Evolutionary conservation across 2,113 vertebrate genomes (phyloP).

Genomic region (Prietella phreatophila): DNA sequence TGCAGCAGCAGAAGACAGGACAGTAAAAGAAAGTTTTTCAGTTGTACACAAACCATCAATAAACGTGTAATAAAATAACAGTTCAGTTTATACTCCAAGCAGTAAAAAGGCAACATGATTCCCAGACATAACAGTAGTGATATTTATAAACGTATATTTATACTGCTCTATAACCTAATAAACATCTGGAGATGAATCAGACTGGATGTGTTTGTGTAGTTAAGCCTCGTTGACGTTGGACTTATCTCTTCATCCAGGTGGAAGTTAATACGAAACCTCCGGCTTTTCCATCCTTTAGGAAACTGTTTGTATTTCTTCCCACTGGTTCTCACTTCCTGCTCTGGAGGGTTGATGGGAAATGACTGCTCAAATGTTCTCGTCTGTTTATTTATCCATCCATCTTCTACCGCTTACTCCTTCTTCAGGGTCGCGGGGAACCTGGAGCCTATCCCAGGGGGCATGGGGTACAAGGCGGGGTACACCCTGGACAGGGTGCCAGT

Average conservation of each 20-base stretch:
- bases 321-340: neutral
- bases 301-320: neutral
- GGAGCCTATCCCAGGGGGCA: too few relatives aligned
- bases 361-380: neutral
- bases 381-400: too few relatives aligned
- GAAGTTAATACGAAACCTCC: neutral
- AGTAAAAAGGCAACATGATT: neutral
- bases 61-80: neutral
- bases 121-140: neutral
- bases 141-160: neutral
- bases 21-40: neutral
- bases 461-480: too few relatives aligned
- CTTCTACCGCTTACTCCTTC: too few relatives aligned
- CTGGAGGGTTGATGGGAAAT: neutral
- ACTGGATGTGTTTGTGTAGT: neutral
- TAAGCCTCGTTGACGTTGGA: too few relatives aligned
- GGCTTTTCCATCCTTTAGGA: slow-evolving; percentile 21
- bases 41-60: neutral
- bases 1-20: neutral
- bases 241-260: slow-evolving; percentile 25
- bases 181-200: neutral
- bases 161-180: neutral
- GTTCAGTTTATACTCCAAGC: too few relatives aligned
- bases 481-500: too few relatives aligned
- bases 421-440: too few relatives aligned